Evolutionary conservation across 2,888 invertebrate genomes (phyloP).

Genomic region (Mellilla xanthometata): DNA sequence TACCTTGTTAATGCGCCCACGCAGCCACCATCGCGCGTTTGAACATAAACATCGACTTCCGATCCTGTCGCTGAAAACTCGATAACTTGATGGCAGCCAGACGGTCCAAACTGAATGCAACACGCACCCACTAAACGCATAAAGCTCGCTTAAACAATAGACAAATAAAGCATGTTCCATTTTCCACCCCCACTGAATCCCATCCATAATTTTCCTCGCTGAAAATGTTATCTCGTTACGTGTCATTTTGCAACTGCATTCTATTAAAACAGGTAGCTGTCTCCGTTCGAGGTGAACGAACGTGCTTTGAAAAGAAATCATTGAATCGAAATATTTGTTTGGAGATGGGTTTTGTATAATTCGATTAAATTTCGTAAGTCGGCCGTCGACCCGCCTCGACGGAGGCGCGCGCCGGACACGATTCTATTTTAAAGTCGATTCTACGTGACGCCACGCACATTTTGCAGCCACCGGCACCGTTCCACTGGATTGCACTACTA

Average conservation of each 20-base stretch:
- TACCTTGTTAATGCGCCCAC: slow-evolving; percentile 49
- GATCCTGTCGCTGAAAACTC: slow-evolving; percentile 50
- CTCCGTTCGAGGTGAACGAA: slow-evolving; percentile 39
- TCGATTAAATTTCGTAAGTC: slow-evolving; percentile 64
- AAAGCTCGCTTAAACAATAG: slow-evolving; percentile 67
- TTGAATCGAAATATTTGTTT: slow-evolving; percentile 48
- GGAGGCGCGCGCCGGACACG: slow-evolving; percentile 40
- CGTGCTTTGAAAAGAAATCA: slow-evolving; percentile 40
- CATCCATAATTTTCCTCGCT: slow-evolving; percentile 46
- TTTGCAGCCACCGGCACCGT: slow-evolving; percentile 57
- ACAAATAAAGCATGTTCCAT: slow-evolving; percentile 66
- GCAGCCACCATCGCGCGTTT: slow-evolving; percentile 38
- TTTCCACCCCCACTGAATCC: slow-evolving; percentile 56
- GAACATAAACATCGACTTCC: slow-evolving; percentile 52
- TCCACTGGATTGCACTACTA: slow-evolving; percentile 61
- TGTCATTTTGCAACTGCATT: slow-evolving; percentile 39
- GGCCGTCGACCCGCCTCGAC: slow-evolving; percentile 57
- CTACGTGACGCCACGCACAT: slow-evolving; percentile 72
- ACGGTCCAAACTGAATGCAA: slow-evolving; percentile 40
- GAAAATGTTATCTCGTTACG: slow-evolving; percentile 39
- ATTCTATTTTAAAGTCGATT: slow-evolving; percentile 57
- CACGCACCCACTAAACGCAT: slow-evolving; percentile 35
- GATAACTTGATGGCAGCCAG: slow-evolving; percentile 53
- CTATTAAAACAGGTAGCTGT: slow-evolving; percentile 30
- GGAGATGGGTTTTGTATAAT: slow-evolving; percentile 55